Base-by-base conservation (phyloP, 1,140 invertebrate species). In the Portunus trituberculatus region DNA sequence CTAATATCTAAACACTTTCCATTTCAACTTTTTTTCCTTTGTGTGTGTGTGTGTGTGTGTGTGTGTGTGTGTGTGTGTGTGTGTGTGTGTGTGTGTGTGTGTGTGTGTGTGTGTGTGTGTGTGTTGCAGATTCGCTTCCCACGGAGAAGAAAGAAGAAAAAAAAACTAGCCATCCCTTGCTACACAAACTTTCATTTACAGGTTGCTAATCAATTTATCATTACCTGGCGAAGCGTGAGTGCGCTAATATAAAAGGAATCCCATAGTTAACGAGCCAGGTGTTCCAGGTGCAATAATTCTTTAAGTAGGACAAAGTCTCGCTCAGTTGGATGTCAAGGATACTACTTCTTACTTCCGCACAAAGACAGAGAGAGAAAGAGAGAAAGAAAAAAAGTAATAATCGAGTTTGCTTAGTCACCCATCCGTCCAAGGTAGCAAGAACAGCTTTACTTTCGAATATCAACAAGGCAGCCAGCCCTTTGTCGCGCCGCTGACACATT, bases 271-370 rank as follows among this genome's bases (percentile, higher is more conserved):
- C 67, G 67, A 12, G 2, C 20, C 67, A 76, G 67, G 67, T 76
- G 67, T 76, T 76, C 2, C n/a, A 7, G 20, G 52, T 7, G 67
- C 20, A 76, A 76, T 76, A 20, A 12, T n/a, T n/a, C 25, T n/a
- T n/a, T 76, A 76, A 76, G 67, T 76, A 76, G 67, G 67, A n/a
- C 67, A 76, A 76, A 76, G 67, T 76, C 25, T 76, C 20, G 52
- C 25, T 76, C 67, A 76, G 67, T n/a, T 76, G 4, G 67, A 76
- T 25, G 67, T 76, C 67, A 76, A 76, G 67, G 67, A 25, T 76
- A n/a, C 67, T 59, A 76, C 67, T 76, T 76, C 67, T n/a, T 76
- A 20, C 67, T 76, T 76, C 67, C 67, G 67, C 67, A n/a, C 67
- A 25, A 25, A 76, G 20, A 76, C 16, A 76, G 20, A 59, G 52